These are phyloP conservation scores for Tipula helvola DNA, from an alignment of 2,888 invertebrate genomes.

Conservation along the genomic window DNA sequence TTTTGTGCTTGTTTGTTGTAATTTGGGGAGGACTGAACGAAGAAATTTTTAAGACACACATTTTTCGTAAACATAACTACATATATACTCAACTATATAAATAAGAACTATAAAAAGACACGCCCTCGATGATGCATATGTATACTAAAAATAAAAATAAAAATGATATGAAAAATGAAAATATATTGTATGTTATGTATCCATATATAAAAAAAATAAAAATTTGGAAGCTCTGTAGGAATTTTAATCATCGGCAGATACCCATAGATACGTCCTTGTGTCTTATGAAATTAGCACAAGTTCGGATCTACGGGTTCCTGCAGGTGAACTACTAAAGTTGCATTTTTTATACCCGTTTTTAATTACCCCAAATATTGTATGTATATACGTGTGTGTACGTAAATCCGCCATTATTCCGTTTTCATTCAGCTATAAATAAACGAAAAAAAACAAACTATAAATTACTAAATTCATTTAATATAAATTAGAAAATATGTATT, in stretches of 20 bases:
- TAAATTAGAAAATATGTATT: background rate
- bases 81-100: background rate
- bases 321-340: constrained; percentile 26
- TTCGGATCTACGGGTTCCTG: constrained; percentile 40
- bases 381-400: background rate
- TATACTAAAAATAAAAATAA: background rate
- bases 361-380: background rate
- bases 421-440: background rate
- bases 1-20: background rate
- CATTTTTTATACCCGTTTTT: background rate
- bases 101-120: background rate
- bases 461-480: background rate
- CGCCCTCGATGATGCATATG: background rate
- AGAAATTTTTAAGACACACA: background rate
- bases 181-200: too few species aligned
- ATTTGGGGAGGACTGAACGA: background rate
- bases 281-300: constrained; percentile 33
- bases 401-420: background rate
- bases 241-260: constrained; percentile 33
- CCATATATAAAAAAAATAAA: background rate
- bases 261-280: constrained; percentile 38
- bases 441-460: background rate
- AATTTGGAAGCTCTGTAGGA: background rate
- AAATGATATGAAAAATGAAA: background rate
- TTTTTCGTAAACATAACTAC: background rate